phyloP scores from a whole-genome alignment of 2,113 vertebrate species.

The Ochotona curzoniae region DNA sequence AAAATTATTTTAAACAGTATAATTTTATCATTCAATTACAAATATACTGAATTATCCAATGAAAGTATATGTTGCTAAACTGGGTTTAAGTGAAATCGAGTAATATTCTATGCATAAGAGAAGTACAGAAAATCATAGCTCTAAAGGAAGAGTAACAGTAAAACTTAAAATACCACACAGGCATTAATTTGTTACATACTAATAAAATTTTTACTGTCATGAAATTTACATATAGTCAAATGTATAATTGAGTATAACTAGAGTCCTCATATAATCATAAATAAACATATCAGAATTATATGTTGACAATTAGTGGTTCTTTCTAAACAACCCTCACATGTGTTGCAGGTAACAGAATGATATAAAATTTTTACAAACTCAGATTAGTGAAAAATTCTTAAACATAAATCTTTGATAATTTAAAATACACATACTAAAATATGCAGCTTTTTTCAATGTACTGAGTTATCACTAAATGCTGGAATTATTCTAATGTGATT shows the following conservation, averaged over 20 bases:
- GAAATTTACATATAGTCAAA: neutral
- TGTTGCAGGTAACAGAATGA: neutral
- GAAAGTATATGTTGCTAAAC: neutral
- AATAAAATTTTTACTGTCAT: neutral
- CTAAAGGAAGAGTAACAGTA: neutral
- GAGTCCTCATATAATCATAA: neutral
- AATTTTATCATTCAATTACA: neutral
- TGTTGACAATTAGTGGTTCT: neutral
- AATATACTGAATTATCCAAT: neutral
- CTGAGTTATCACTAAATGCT: neutral
- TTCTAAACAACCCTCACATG: neutral
- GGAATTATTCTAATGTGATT: accelerated
- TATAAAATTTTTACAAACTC: neutral
- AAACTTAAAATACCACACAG: neutral
- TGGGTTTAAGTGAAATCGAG: neutral
- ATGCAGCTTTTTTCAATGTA: neutral
- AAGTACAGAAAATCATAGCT: neutral
- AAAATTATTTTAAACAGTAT: neutral
- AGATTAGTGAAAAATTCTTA: neutral
- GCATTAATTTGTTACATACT: neutral
- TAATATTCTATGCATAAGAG: neutral
- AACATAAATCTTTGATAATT: neutral
- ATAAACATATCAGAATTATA: neutral
- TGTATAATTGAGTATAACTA: neutral
- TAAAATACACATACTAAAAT: neutral